Conservation (phyloP, 2,797 vertebrate genomes). For the Poecilia wingei region DNA sequence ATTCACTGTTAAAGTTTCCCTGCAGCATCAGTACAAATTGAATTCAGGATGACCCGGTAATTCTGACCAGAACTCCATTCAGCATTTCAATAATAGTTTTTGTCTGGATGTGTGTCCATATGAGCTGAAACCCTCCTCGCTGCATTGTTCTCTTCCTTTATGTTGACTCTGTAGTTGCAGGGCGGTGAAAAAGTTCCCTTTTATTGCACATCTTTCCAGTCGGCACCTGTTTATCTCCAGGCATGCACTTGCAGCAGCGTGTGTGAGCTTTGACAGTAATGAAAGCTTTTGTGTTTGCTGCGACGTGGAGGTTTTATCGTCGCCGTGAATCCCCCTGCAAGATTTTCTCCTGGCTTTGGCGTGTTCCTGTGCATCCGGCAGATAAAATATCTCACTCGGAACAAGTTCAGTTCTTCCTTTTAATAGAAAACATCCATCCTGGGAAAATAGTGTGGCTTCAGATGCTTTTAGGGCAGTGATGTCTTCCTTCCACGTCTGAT, state of each 20-base stretch:
- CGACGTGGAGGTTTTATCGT: conserved; percentile 65
- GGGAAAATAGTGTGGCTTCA: conserved; percentile 22
- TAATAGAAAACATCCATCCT: conserved; percentile 40
- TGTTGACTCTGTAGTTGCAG: conserved; percentile 18
- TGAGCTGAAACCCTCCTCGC: conserved; percentile 4
- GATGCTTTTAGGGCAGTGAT: conserved; percentile 11
- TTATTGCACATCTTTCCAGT: conserved; percentile 3
- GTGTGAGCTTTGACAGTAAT: conserved; percentile 45
- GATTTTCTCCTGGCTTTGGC: conserved; percentile 49
- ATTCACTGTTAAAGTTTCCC: not conserved
- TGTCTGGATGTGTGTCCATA: conserved; percentile 12
- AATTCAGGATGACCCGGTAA: not conserved
- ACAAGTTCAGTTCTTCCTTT: conserved; percentile 44
- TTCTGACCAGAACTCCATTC: not conserved
- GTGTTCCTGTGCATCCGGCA: conserved; percentile 28
- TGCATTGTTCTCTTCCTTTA: conserved; percentile 20
- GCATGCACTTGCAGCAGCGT: conserved; percentile 4
- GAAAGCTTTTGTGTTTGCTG: conserved; percentile 61
- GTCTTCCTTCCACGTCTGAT: conserved; percentile 16
- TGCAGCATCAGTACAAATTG: not conserved
- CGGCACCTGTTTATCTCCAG: conserved; percentile 41
- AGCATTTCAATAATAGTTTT: not conserved
- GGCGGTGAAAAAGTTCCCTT: conserved; percentile 9
- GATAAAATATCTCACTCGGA: conserved; percentile 55
- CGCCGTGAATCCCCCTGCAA: conserved; percentile 67